Evolutionary conservation across 2,797 vertebrate genomes (phyloP).

Genomic region (Galagoides demidoff): DNA sequence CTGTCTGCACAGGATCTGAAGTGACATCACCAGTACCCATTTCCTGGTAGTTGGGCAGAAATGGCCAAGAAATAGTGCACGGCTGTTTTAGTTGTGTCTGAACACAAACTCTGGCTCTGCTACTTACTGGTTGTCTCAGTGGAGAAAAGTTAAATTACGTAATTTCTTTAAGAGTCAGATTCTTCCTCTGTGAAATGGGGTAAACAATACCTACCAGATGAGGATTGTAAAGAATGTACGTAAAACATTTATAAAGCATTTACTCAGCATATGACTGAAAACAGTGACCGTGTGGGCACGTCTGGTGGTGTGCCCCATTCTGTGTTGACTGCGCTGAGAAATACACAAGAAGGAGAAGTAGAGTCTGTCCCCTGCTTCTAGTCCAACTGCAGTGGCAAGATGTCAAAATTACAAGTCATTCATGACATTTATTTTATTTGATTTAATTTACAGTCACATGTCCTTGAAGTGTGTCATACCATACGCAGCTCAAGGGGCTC

Average conservation of each 20-base stretch:
- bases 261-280: background rate
- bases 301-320: background rate
- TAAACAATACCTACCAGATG: background rate
- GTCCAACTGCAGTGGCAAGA: background rate
- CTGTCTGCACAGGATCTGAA: background rate
- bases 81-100: background rate
- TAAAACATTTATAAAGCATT: rapidly evolving
- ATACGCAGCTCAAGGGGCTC: background rate
- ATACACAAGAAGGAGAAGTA: background rate
- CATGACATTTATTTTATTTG: background rate
- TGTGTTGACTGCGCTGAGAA: background rate
- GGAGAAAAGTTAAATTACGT: background rate
- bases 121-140: background rate
- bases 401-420: background rate
- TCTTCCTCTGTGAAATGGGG: background rate
- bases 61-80: background rate
- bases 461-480: background rate
- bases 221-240: background rate
- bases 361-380: background rate
- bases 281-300: no score
- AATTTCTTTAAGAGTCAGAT: background rate
- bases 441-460: background rate
- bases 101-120: background rate
- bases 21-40: background rate
- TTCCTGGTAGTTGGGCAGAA: background rate